Percentiles rank a stretch among this genome's conserved stretches.
phyloP scores from a whole-genome alignment of 1,140 invertebrate species.

The Stenopsyche tienmushanensis region DNA sequence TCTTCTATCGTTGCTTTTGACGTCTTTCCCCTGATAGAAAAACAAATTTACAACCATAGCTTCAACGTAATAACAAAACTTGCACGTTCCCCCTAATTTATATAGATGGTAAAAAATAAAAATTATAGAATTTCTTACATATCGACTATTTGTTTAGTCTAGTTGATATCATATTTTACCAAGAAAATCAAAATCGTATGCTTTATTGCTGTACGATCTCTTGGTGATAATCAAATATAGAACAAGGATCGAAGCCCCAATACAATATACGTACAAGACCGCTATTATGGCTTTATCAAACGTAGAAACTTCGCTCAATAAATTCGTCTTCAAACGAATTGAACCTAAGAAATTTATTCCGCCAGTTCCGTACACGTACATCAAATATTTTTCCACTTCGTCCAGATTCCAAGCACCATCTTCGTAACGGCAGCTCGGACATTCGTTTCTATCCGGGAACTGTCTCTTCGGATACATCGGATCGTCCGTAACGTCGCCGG shows the following conservation, averaged over 20 bases:
- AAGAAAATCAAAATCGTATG: no score
- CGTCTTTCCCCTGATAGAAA: no score
- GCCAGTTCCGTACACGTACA: slow-evolving; percentile 67
- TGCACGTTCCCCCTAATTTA: no score
- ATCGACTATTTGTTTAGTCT: no score
- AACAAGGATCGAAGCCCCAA: slow-evolving; percentile 66
- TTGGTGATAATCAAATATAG: slow-evolving; percentile 62
- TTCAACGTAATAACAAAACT: no score
- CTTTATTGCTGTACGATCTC: slow-evolving; percentile 60
- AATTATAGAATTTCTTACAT: no score
- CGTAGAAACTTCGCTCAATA: slow-evolving; percentile 51
- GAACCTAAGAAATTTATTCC: slow-evolving; percentile 56
- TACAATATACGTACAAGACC: slow-evolving; percentile 67
- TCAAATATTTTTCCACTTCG: slow-evolving; percentile 74
- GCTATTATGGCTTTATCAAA: slow-evolving; percentile 77
- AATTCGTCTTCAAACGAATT: slow-evolving; percentile 41
- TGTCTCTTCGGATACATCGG: slow-evolving; percentile 86
- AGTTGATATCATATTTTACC: no score
- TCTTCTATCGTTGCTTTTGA: no score
- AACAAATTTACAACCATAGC: no score
- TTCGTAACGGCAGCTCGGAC: slow-evolving; percentile 66
- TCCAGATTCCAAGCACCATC: slow-evolving; percentile 67
- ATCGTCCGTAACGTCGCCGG: slow-evolving; percentile 87
- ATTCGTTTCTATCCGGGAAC: slow-evolving; percentile 75
- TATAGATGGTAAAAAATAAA: no score